Evolutionary conservation across 1,140 invertebrate genomes (phyloP).

Genomic region (Megalonaias nervosa): DNA sequence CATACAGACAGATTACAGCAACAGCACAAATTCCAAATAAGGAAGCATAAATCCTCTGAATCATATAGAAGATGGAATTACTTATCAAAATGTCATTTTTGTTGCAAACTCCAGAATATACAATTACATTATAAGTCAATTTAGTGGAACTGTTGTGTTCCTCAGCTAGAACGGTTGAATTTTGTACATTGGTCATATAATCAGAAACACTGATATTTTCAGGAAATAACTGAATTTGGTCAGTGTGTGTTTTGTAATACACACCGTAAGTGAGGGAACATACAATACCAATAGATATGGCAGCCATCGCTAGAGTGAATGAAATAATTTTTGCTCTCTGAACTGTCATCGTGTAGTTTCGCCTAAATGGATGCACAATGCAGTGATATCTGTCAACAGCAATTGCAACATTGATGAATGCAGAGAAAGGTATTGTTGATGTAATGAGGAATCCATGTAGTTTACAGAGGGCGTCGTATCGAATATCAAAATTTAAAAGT

Average conservation of each 20-base stretch:
- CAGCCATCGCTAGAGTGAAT: conserved; percentile 35
- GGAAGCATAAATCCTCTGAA: conserved; percentile 48
- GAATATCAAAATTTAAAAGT: conserved; percentile 30
- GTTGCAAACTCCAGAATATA: background rate
- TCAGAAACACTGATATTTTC: background rate
- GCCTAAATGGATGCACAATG: conserved; percentile 57
- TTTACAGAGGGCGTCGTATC: conserved; percentile 54
- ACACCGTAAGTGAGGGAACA: conserved; percentile 48
- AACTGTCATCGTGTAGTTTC: conserved; percentile 43
- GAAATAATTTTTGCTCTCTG: conserved; percentile 49
- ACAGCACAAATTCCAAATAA: conserved; percentile 55
- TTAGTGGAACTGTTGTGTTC: background rate
- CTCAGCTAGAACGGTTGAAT: background rate
- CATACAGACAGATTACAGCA: conserved; percentile 54
- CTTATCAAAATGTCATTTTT: conserved; percentile 9
- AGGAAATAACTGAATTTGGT: background rate
- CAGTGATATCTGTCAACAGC: conserved; percentile 62
- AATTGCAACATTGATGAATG: conserved; percentile 60
- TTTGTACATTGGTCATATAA: background rate
- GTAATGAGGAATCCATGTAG: conserved; percentile 54
- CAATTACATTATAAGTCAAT: background rate
- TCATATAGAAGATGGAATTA: conserved; percentile 32
- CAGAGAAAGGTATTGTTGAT: conserved; percentile 55
- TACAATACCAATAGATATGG: conserved; percentile 48
- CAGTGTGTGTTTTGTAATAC: conserved; percentile 7